Evolutionary conservation across 2,113 vertebrate genomes (phyloP), one percentile per base, ranked within the genome.

Genomic region (Antennarius striatus): DNA sequence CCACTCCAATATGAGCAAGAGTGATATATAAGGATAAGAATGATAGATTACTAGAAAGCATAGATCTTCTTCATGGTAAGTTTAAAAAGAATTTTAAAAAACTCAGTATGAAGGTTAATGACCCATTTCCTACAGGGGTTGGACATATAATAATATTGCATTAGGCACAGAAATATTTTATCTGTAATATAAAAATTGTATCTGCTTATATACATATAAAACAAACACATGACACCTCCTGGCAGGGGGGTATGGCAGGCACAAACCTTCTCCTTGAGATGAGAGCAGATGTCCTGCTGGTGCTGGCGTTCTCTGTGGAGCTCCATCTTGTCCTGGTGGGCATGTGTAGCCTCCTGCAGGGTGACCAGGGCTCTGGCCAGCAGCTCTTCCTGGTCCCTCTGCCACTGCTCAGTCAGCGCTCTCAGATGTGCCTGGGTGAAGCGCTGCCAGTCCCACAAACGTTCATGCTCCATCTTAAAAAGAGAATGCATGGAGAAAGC

Each of bases 211-310:
- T 22, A 22, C 1, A 22, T 22, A 22, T 22, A 53, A 46, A 50
- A 42, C 8, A 6, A 42, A 68, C 51, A 17, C 10, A 30, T 53
- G 53, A 57, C 53, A 66, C 30, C 48, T 50, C 28, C 36, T 36
- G 32, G 6, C 39, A 36, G 40, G 17, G 51, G 54, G 13, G 52
- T 63, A 10, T 32, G 52, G 14, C 29, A 67, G 40, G 28, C n/a
- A 52, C 82, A 71, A 73, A 99, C 98, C 94, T 98, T 96, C 70
- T 92, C 90, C 83, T 90, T 96, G 79, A 99, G 94, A 16, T 86
- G 88, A 16, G 85, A 90, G 82, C 95, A 98, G 63, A 95, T 81
- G 68, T 96, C 90, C 86, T 94, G 93, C 13, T 97, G 96, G 68
- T 86, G 91, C 68, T 80, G 92, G 28, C 93, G 93, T 81, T 91